phyloP scores from a whole-genome alignment of 1,140 invertebrate genomes.

The Psix sp. region DNA sequence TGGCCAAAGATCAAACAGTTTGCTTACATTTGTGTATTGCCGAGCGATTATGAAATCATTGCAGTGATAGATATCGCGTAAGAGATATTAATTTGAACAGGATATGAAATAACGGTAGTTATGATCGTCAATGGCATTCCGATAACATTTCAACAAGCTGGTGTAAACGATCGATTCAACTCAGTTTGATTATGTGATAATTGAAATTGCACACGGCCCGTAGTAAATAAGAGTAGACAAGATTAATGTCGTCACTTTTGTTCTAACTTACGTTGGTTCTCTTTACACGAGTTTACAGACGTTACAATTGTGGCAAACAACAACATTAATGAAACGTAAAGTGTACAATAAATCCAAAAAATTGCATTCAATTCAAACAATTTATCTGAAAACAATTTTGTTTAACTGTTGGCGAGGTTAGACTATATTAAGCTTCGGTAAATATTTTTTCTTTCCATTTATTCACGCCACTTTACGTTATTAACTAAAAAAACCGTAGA shows the following conservation, averaged over 20 bases:
- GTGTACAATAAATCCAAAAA: too few relatives aligned
- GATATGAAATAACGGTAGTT: constrained; percentile 39
- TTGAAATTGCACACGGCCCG: constrained; percentile 46
- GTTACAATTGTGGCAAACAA: too few relatives aligned
- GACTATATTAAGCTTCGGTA: too few relatives aligned
- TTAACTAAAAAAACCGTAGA: too few relatives aligned
- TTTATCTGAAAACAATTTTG: too few relatives aligned
- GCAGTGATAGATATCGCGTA: constrained; percentile 52
- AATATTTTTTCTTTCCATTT: too few relatives aligned
- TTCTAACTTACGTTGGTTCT: background rate
- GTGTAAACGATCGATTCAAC: constrained; percentile 61
- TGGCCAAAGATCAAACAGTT: constrained; percentile 36
- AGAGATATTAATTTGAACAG: constrained; percentile 57
- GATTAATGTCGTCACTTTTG: constrained; percentile 19
- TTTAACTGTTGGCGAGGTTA: too few relatives aligned
- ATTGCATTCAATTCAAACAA: too few relatives aligned
- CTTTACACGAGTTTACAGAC: too few relatives aligned
- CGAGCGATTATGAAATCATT: constrained; percentile 32
- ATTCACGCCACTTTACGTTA: too few relatives aligned
- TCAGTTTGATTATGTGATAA: constrained; percentile 62
- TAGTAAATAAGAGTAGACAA: constrained; percentile 21
- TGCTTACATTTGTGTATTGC: constrained; percentile 26
- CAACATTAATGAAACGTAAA: too few relatives aligned
- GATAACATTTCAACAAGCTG: constrained; percentile 38
- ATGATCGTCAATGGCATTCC: constrained; percentile 26